Evolutionary conservation across 2,113 vertebrate genomes (phyloP).

Genomic region (Urocitellus parryii): DNA sequence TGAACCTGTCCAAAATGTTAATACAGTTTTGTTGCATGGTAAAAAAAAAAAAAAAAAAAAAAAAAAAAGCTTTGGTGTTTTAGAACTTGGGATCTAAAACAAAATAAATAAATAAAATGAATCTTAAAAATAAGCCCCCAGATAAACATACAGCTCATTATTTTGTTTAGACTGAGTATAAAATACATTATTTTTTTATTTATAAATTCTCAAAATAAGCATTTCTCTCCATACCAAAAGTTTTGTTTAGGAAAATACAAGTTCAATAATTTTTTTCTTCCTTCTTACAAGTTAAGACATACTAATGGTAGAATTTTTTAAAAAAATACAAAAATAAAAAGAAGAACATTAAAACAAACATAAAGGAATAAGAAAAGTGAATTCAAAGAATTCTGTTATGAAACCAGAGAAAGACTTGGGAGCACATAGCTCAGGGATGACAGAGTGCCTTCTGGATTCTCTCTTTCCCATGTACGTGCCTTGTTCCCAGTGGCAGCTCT

Average conservation of each 20-base stretch:
- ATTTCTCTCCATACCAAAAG: neutral
- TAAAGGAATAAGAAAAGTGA: neutral
- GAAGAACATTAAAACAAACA: neutral
- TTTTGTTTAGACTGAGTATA: neutral
- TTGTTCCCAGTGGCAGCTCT: neutral
- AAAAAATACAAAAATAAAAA: neutral
- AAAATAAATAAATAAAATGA: neutral
- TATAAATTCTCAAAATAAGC: conserved; percentile 10
- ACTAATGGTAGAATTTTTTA: neutral
- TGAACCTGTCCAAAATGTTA: too few relatives aligned
- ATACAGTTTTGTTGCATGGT: too few relatives aligned
- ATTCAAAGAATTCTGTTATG: neutral
- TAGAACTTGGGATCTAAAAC: neutral
- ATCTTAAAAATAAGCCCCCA: conserved; percentile 41
- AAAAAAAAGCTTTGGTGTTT: neutral
- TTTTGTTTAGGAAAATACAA: conserved; percentile 30
- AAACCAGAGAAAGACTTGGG: neutral
- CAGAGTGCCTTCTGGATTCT: neutral
- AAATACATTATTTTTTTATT: neutral
- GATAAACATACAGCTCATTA: neutral
- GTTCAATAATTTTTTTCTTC: neutral
- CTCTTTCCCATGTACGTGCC: neutral
- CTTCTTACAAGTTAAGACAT: neutral
- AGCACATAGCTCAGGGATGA: neutral
- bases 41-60: neutral